Evolutionary conservation across 2,888 invertebrate genomes (phyloP).

Genomic region (Didymodactylos carnosus): DNA sequence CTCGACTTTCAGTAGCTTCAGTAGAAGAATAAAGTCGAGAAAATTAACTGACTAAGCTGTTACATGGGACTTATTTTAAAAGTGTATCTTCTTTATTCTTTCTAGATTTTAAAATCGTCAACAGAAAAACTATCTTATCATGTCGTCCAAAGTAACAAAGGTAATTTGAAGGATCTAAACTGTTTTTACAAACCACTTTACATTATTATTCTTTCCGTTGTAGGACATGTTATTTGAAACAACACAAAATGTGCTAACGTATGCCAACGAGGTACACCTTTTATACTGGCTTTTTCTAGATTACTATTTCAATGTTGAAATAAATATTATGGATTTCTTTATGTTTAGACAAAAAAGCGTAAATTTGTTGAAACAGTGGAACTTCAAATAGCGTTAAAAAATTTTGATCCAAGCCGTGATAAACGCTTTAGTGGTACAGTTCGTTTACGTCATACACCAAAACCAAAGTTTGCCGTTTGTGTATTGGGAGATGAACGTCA

Average conservation of each 20-base stretch:
- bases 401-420: conserved; percentile 99
- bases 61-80: no score
- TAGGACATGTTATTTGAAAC: background rate
- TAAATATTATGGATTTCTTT: no score
- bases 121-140: no score
- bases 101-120: no score
- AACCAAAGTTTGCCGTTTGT: conserved; percentile 96
- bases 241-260: background rate
- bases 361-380: conserved; percentile 92
- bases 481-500: conserved; percentile 96
- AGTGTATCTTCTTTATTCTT: no score
- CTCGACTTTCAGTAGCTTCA: no score
- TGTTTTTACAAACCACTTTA: no score
- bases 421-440: conserved; percentile 99
- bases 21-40: no score
- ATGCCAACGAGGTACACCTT: background rate
- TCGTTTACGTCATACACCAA: conserved; percentile 90
- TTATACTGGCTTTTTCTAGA: no score
- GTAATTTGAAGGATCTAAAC: background rate
- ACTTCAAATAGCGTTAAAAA: conserved; percentile 95
- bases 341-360: conserved; percentile 51
- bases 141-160: background rate
- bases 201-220: background rate
- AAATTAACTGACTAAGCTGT: no score
- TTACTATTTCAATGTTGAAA: no score